These are phyloP conservation scores for Mamestra brassicae DNA, from an alignment of 2,888 invertebrate species.

Conservation along the genomic window DNA sequence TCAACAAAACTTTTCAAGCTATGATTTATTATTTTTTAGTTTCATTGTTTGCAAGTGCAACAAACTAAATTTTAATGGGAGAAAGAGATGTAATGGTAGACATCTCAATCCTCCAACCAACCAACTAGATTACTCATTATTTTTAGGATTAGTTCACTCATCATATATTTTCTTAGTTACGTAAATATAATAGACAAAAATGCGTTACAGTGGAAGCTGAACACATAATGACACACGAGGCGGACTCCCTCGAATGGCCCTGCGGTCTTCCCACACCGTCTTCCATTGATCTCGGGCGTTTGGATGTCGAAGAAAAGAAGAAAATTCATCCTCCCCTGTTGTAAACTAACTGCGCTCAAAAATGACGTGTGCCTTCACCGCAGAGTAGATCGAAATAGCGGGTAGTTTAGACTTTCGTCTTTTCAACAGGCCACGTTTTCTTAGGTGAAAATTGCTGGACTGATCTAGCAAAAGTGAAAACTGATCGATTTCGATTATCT, in stretches of 20 bases:
- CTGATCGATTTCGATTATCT: neutral
- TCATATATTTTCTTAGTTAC: neutral
- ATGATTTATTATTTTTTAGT: neutral
- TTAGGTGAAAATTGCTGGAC: constrained; percentile 7
- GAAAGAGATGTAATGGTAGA: too few relatives aligned
- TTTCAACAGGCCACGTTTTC: constrained; percentile 27
- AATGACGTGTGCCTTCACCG: constrained; percentile 78
- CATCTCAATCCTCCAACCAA: too few relatives aligned
- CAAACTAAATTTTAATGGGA: too few relatives aligned
- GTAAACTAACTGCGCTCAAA: constrained; percentile 66
- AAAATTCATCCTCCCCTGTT: constrained; percentile 92
- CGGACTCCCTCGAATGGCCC: constrained; percentile 93
- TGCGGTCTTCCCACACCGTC: constrained; percentile 94
- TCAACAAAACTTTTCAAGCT: neutral
- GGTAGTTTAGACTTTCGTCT: constrained; percentile 54
- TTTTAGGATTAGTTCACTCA: neutral
- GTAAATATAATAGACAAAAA: constrained; percentile 9
- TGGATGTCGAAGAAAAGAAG: constrained; percentile 92
- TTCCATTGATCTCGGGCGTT: constrained; percentile 92
- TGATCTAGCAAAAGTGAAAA: neutral
- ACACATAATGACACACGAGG: constrained; percentile 94
- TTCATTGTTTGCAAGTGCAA: too few relatives aligned
- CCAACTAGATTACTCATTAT: neutral
- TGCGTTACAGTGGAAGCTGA: constrained; percentile 93
- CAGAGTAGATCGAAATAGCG: constrained; percentile 59